Conservation (phyloP, 1,140 invertebrate species). For the Heliothis subflexa region DNA sequence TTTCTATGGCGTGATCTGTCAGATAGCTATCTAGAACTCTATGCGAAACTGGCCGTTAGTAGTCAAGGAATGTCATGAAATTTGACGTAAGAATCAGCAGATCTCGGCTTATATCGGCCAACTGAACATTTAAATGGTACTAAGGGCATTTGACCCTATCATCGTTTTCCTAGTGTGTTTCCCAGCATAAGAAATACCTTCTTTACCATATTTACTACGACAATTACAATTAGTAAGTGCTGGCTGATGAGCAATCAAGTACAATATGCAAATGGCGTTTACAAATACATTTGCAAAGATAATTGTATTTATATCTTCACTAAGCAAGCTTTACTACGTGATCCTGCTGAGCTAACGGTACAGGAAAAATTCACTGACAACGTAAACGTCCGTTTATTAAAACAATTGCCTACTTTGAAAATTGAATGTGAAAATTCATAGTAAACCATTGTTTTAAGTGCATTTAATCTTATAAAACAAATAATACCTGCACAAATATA, state of each 20-base stretch:
- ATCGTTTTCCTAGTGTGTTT: not conserved
- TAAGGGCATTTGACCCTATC: not conserved
- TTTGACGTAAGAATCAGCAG: no score
- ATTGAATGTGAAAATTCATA: no score
- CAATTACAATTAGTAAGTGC: not conserved
- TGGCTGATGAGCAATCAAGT: not conserved
- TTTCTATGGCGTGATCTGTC: no score
- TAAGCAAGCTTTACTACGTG: not conserved
- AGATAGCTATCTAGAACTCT: no score
- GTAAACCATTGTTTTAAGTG: no score
- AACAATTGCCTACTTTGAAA: no score
- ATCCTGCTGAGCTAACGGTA: not conserved
- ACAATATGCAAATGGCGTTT: not conserved
- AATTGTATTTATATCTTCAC: not conserved
- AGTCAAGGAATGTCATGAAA: no score
- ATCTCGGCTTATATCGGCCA: no score
- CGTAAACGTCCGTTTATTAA: no score
- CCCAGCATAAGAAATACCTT: not conserved
- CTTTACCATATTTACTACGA: not conserved
- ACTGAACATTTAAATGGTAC: no score
- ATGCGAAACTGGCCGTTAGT: no score
- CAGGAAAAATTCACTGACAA: not conserved
- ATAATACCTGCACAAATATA: not conserved
- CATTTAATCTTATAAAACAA: not conserved
- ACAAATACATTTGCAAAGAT: not conserved